Base-by-base conservation (phyloP, 1,140 invertebrate species). In the Drosophila lacertosa region DNA sequence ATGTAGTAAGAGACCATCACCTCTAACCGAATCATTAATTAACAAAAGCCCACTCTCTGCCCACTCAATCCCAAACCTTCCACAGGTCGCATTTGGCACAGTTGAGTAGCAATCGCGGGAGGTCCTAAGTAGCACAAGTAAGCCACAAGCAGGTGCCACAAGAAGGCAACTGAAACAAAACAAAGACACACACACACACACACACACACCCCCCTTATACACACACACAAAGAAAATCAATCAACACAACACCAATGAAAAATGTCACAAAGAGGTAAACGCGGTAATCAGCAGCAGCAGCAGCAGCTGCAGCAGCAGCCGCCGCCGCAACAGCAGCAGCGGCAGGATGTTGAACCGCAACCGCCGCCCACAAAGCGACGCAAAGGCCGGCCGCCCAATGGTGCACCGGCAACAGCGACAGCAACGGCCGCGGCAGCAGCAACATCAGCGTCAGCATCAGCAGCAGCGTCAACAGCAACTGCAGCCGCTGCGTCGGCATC, bases 241-340 rank as follows among this genome's bases (percentile, higher is more conserved):
- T 72, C 66, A 86, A 77, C 70, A 58, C 79, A 79, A 83, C 79
- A 84, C 83, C 86, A 89, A 90, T 89, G 81, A 91, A 89, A 89
- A 81, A 91, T 91, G 91, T 91, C 91, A 91, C 91, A 91, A 91
- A 90, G 91, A 90, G 90, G 89, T 90, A 91, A 91, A 74, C 89
- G 90, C 78, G 90, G 89, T 77, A 89, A 77, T 77, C 89, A 89
- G 68, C 77, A 88, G 66, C 82, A 89, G 62, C 77, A 76, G 53
- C 81, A 89, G 78, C 83, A 72, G 74, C 82, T 79, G 51, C 80
- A 89, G 77, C 84, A 74, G 75, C 83, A 32, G 47, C 74, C 42
- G 70, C 72, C 82, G 65, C 82, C 69, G 79, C 81, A 80, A 66
- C 86, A 90, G 80, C 86, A 88, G 51, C 88, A 86, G 77, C 77